phyloP scores from a whole-genome alignment of 2,797 vertebrate species.

The Esox masquinongy region DNA sequence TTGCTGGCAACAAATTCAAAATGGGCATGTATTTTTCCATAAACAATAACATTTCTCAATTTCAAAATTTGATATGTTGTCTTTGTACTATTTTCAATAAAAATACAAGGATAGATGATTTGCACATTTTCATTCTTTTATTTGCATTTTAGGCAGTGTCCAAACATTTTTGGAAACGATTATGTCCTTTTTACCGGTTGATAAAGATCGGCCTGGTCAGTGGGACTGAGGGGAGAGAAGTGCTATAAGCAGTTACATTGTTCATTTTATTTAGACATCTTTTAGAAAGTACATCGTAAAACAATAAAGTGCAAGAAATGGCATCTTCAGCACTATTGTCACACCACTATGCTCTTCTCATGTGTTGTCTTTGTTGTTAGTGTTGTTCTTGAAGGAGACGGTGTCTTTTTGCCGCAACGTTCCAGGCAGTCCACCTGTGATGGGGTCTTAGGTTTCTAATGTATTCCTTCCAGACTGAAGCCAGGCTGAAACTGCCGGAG shows the following conservation, averaged over 20 bases:
- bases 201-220: slow-evolving; percentile 17
- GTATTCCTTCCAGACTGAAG: slow-evolving; percentile 23
- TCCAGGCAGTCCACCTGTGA: slow-evolving; percentile 28
- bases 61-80: slow-evolving; percentile 1
- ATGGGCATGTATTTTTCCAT: too few species aligned
- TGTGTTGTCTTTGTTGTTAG: background rate
- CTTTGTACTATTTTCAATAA: background rate
- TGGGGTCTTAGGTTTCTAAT: slow-evolving; percentile 30
- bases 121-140: too few species aligned
- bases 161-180: too few species aligned
- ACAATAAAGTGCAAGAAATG: background rate
- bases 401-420: background rate
- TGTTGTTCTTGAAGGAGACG: background rate
- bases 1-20: too few species aligned
- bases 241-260: background rate
- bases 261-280: background rate
- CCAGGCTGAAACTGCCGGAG: slow-evolving; percentile 25
- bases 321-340: background rate
- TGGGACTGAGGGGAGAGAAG: background rate
- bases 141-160: too few species aligned
- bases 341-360: background rate
- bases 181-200: slow-evolving; percentile 16
- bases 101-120: too few species aligned
- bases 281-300: background rate
- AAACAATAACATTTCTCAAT: too few species aligned